phyloP scores from a whole-genome alignment of 2,113 vertebrate species.

The Neolamprologus cancellatus region DNA sequence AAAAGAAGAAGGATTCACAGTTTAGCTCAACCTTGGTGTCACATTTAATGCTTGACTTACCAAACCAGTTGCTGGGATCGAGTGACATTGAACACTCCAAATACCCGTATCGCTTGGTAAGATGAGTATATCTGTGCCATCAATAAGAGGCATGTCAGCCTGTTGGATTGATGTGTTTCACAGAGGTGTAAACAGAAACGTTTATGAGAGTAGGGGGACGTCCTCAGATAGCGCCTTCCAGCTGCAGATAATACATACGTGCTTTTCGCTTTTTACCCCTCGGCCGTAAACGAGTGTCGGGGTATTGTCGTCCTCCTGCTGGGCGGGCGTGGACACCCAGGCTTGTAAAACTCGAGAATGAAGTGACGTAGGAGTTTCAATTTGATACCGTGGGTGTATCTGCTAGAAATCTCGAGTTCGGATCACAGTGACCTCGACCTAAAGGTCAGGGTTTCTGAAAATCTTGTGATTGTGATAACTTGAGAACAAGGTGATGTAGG shows the following conservation, averaged over 20 bases:
- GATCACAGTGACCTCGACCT: accelerated
- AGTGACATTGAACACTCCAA: not conserved
- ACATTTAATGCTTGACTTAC: not conserved
- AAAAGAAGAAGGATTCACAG: not conserved
- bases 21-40: not conserved
- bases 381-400: not conserved
- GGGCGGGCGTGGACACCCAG: not conserved
- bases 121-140: not conserved
- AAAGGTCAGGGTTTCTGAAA: not conserved
- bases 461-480: too few species aligned
- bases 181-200: not conserved
- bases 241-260: not conserved
- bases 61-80: not conserved
- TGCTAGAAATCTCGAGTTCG: not conserved
- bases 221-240: not conserved
- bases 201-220: not conserved
- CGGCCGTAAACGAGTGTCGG: accelerated
- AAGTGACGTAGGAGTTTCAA: not conserved
- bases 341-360: not conserved
- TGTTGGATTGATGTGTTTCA: not conserved
- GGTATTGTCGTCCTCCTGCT: not conserved
- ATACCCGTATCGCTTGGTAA: not conserved
- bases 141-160: not conserved
- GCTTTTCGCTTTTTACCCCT: not conserved
- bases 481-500: too few species aligned